Evolutionary conservation across 2,113 vertebrate species (phyloP), one percentile per base, ranked within the genome.

Genomic region (Dipodomys ordii): DNA sequence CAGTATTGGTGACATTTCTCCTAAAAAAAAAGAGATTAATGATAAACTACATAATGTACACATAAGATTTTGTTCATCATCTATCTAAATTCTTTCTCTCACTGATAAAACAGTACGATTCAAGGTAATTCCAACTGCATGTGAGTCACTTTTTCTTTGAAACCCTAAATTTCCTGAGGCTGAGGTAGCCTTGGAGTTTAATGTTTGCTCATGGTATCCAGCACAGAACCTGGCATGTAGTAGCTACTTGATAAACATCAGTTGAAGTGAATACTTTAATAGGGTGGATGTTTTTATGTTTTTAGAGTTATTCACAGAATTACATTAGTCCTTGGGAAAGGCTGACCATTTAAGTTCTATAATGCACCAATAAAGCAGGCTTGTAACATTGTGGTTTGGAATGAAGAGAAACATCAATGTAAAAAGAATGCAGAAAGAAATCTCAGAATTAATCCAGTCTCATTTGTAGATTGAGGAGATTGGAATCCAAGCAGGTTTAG

Each of bases 1-100:
- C 99, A 99, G 92, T 99, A 99, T 96, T 99, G 99, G 97, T 99
- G 99, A 97, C 99, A 99, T 97, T 99, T 99, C 98, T 99, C 99
- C 99, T 99, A 95, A 28, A 94, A 96, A 94, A 96, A 60, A 80
- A 95, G n/a, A 95, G 30, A 82, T 64, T 53, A 57, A 64, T 71
- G 23, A 53, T 62, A 80, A 82, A 87, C 39, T 80, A 2, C 0
- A 53, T 1, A 49, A 78, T 81, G 5, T 69, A 11, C 16, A 60
- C 53, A 67, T 9, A 64, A 90, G 28, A 6, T 53, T 76, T 82
- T 89, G 13, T 23, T 18, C 84, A 5, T 73, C 15, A 74, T 39
- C 35, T 39, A 81, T 80, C 19, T 62, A 65, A 27, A 35, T 68
- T 89, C 19, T 10, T 78, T 84, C 22, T 92, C 16, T 81, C 46